Evolutionary conservation across 2,113 vertebrate genomes (phyloP), one percentile per base, ranked within the genome.

Genomic region (Caranx melampygus): DNA sequence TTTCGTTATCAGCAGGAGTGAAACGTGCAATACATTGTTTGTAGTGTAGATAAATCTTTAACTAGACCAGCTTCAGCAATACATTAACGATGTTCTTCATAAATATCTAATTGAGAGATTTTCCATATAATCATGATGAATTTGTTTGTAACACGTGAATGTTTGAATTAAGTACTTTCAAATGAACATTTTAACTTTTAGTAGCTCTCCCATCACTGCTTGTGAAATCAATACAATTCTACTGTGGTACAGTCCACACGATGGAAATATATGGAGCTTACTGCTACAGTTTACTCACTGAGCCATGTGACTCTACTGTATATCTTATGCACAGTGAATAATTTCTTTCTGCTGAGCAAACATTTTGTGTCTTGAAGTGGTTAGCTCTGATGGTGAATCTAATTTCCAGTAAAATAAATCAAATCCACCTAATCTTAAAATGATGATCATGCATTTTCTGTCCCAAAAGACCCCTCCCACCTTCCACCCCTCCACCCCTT

Each of bases 271-370:
- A 49, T 1, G 14, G 44, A 6, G 14, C 16, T 49, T 49, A 21
- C 18, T n/a, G 51, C 51, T 52, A 21, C 26, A 26, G 26, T 26
- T 26, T 21, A 10, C 21, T n/a, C 2, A 10, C 20, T n/a, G n/a
- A 49, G 31, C 44, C 44, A 18, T 33, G 26, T 3, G 9, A 59
- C 26, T 21, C 10, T 21, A n/a, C 20, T 21, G 10, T 26, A 55
- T 20, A n/a, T 68, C 6, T 20, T 14, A 3, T 34, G 42, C 44
- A 21, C 33, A 9, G 18, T 52, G 40, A 68, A 81, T 72, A 21
- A 21, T 31, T 63, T 52, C 1, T 61, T 45, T 51, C 44, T 66
- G 79, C 65, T 82, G 72, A 70, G 33, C 33, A 52, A 61, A 72
- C 67, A 62, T 69, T 15, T 18, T 45, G 13, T 33, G 20, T 37